These are phyloP conservation scores for Drosophila affinis DNA, from an alignment of 2,888 invertebrate species.

Conservation along the genomic window DNA sequence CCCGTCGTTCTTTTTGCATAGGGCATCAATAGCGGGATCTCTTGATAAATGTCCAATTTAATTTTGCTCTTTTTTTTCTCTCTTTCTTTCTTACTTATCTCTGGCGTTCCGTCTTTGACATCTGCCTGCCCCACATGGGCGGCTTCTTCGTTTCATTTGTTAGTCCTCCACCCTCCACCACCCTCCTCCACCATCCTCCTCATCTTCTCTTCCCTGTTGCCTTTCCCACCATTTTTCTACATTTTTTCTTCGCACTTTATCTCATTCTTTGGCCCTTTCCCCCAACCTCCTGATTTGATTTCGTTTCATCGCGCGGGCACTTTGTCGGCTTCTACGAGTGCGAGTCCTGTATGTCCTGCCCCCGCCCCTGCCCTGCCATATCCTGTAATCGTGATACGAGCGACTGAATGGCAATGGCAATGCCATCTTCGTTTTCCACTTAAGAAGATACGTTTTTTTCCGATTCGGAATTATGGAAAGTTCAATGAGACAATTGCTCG, in stretches of 20 bases:
- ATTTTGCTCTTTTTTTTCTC: conserved; percentile 71
- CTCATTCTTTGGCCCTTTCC: conserved; percentile 8
- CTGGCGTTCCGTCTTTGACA: conserved; percentile 29
- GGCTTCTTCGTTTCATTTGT: conserved; percentile 49
- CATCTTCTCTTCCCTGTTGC: conserved; percentile 16
- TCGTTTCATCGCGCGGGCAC: conserved; percentile 59
- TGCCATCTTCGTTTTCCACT: conserved; percentile 64
- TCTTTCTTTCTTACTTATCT: conserved; percentile 61
- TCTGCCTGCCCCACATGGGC: conserved; percentile 30
- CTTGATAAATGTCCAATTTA: conserved; percentile 82
- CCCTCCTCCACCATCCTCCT: too few species aligned
- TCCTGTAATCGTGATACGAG: conserved; percentile 63
- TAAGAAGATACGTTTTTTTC: conserved; percentile 47
- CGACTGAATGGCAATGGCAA: conserved; percentile 51
- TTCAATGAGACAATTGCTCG: conserved; percentile 23
- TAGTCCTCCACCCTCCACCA: background rate
- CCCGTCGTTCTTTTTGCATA: conserved; percentile 41
- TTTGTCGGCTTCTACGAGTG: conserved; percentile 49
- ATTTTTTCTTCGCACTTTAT: background rate
- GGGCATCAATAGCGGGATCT: conserved; percentile 81
- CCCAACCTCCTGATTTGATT: conserved; percentile 51
- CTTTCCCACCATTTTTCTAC: background rate
- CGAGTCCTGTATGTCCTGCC: background rate
- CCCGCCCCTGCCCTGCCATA: background rate
- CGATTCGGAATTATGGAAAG: conserved; percentile 34